phyloP scores from a whole-genome alignment of 2,888 invertebrate genomes.

The Acanthosepion esculentum region DNA sequence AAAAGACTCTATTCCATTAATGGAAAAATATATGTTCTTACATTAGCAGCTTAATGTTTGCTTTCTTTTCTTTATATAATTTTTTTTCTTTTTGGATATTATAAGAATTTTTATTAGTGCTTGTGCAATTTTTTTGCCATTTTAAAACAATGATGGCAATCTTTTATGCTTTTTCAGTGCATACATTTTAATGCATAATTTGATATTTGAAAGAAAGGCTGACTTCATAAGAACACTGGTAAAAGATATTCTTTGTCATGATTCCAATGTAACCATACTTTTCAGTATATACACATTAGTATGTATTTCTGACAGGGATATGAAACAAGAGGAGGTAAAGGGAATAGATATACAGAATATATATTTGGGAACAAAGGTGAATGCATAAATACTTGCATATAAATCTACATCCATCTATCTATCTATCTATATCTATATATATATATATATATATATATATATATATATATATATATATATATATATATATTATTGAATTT shows the following conservation, averaged over 20 bases:
- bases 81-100: neutral
- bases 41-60: conserved; percentile 22
- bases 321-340: neutral
- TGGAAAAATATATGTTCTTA: conserved; percentile 33
- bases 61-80: neutral
- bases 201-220: neutral
- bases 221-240: neutral
- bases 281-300: neutral
- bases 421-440: neutral
- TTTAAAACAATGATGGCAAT: neutral
- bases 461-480: neutral
- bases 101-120: neutral
- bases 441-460: neutral
- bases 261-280: conserved; percentile 13
- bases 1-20: neutral
- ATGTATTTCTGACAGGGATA: neutral
- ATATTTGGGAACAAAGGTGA: neutral
- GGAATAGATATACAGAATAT: neutral
- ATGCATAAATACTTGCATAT: neutral
- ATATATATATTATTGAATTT: no score
- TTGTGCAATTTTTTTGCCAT: neutral
- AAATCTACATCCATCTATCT: neutral
- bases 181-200: neutral
- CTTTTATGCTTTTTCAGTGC: neutral
- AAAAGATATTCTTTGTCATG: neutral